These are phyloP conservation scores for Agriopis marginaria DNA, from an alignment of 2,888 invertebrate species.

Conservation along the genomic window DNA sequence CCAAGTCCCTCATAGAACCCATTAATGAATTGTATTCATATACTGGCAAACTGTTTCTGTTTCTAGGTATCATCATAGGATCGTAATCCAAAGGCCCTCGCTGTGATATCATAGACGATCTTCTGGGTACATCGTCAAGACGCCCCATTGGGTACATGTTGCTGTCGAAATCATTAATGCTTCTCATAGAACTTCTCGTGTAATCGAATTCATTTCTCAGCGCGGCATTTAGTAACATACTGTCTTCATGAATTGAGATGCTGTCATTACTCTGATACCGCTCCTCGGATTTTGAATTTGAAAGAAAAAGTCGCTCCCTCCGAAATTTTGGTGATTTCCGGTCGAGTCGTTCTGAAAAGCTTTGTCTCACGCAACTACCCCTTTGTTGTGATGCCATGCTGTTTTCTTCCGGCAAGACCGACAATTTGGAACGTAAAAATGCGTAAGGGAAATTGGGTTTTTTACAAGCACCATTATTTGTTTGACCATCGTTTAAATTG, in stretches of 20 bases:
- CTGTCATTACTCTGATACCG: conserved; percentile 85
- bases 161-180: conserved; percentile 74
- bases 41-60: conserved; percentile 82
- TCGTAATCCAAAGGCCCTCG: conserved; percentile 78
- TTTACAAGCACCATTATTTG: conserved; percentile 80
- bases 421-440: conserved; percentile 91
- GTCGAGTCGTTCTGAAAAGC: conserved; percentile 82
- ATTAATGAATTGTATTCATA: conserved; percentile 77
- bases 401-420: conserved; percentile 92
- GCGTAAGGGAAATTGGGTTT: conserved; percentile 92
- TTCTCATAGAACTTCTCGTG: conserved; percentile 76
- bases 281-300: conserved; percentile 87
- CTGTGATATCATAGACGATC: conserved; percentile 82
- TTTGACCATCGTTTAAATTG: conserved; percentile 82
- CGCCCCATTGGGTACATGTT: conserved; percentile 65
- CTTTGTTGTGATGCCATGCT: conserved; percentile 83
- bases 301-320: conserved; percentile 71
- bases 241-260: conserved; percentile 80
- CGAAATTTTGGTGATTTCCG: conserved; percentile 79
- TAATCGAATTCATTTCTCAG: conserved; percentile 73
- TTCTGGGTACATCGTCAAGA: conserved; percentile 69
- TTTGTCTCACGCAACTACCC: conserved; percentile 80
- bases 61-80: conserved; percentile 81
- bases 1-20: conserved; percentile 74
- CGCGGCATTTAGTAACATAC: conserved; percentile 73